These are phyloP conservation scores for Zaprionus capensis DNA, from an alignment of 1,140 invertebrate species.

Conservation along the genomic window DNA sequence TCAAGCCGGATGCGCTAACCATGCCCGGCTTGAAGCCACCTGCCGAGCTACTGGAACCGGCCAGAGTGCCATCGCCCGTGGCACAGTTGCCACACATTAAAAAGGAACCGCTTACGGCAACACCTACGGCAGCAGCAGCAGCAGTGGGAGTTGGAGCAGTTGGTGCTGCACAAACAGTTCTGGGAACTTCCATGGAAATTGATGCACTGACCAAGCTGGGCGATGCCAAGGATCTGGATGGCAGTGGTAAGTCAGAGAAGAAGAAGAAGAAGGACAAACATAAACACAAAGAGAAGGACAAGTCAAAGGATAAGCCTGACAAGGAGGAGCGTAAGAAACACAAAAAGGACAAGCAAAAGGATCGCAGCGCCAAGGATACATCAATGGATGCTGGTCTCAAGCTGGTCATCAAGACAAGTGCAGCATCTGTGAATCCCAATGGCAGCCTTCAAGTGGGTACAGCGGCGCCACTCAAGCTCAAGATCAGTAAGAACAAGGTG, in stretches of 20 bases:
- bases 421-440: slow-evolving; percentile 47
- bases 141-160: background rate
- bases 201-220: slow-evolving; percentile 55
- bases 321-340: slow-evolving; percentile 87
- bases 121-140: background rate
- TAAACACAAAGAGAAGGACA: slow-evolving; percentile 88
- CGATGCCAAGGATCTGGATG: slow-evolving; percentile 82
- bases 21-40: slow-evolving; percentile 74
- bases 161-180: background rate
- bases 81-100: slow-evolving; percentile 41
- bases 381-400: slow-evolving; percentile 68
- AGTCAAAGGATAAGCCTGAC: slow-evolving; percentile 86
- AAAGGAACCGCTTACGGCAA: slow-evolving; percentile 45
- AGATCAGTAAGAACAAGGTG: slow-evolving; percentile 87
- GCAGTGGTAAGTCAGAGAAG: slow-evolving; percentile 80
- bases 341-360: slow-evolving; percentile 87
- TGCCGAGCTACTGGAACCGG: slow-evolving; percentile 70
- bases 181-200: slow-evolving; percentile 43
- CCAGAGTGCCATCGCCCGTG: slow-evolving; percentile 48
- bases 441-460: slow-evolving; percentile 55
- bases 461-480: slow-evolving; percentile 85
- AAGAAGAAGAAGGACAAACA: slow-evolving; percentile 89
- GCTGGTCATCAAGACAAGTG: slow-evolving; percentile 64
- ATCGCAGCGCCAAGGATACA: slow-evolving; percentile 83
- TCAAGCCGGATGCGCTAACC: slow-evolving; percentile 70